Evolutionary conservation across 1,140 invertebrate genomes (phyloP).

Genomic region (Drosophila parvula): DNA sequence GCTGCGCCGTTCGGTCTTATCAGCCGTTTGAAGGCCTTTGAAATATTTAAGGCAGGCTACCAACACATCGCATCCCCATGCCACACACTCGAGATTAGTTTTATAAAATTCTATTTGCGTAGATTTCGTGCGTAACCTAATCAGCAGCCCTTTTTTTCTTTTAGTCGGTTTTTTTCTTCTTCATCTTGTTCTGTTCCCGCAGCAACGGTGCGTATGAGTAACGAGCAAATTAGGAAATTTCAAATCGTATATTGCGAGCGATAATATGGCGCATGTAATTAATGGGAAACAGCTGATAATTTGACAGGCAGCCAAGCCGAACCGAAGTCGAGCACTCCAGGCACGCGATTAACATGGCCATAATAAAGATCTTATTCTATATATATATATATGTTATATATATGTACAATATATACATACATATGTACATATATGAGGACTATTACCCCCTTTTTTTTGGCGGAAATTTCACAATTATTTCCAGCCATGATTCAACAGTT

Average conservation of each 20-base stretch:
- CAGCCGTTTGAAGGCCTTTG: constrained; percentile 30
- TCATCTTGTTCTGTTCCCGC: constrained; percentile 1
- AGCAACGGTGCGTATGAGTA: constrained; percentile 63
- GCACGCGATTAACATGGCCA: constrained; percentile 44
- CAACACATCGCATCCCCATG: constrained; percentile 8
- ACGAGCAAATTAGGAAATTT: constrained; percentile 52
- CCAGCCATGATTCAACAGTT: constrained; percentile 10
- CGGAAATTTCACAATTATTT: constrained; percentile 40
- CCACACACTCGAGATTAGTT: constrained; percentile 37
- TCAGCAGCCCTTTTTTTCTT: constrained; percentile 3
- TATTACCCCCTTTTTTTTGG: constrained; percentile 2
- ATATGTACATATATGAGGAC: background rate
- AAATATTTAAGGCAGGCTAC: constrained; percentile 59
- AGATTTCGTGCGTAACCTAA: constrained; percentile 48
- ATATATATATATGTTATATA: background rate
- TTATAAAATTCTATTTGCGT: constrained; percentile 55
- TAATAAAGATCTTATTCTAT: background rate
- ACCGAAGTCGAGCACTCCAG: constrained; percentile 20
- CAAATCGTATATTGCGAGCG: constrained; percentile 15
- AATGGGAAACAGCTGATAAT: constrained; percentile 60
- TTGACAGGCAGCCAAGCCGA: constrained; percentile 31
- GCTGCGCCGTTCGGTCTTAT: constrained; percentile 18
- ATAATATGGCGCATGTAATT: constrained; percentile 41
- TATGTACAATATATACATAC: background rate
- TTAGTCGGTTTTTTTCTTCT: background rate